A percentile compares a stretch with the other conserved stretches of the same genome.
These are phyloP conservation scores for Drymodes brunneopygia DNA, from an alignment of 2,113 vertebrate genomes.

Conservation along the genomic window DNA sequence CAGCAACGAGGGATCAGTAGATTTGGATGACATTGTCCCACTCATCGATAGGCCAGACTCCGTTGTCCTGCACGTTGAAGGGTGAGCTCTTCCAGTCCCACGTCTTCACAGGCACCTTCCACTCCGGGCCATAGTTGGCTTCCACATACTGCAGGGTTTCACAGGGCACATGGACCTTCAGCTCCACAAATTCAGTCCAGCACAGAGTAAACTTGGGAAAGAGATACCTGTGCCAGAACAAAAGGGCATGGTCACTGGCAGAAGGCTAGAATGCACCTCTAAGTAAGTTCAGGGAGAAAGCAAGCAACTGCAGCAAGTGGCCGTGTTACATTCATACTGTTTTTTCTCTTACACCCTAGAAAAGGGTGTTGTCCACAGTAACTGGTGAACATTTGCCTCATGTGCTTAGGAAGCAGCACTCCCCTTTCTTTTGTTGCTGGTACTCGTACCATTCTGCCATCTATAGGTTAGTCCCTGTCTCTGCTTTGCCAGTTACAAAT, in stretches of 20 bases:
- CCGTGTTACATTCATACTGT: not conserved
- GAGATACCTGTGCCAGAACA: constrained; percentile 73
- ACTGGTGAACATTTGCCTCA: not conserved
- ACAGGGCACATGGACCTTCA: constrained; percentile 82
- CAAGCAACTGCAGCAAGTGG: not conserved
- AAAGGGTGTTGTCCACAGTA: not conserved
- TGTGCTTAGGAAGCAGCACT: not conserved
- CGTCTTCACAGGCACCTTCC: constrained; percentile 78
- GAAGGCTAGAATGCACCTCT: not conserved
- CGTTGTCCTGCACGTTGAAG: constrained; percentile 81
- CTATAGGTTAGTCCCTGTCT: not conserved
- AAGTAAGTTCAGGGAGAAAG: not conserved
- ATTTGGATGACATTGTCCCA: constrained; percentile 87
- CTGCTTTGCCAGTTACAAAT: not conserved
- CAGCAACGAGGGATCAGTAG: constrained; percentile 63
- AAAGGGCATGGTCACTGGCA: not conserved
- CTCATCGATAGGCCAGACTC: constrained; percentile 82
- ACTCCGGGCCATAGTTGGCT: constrained; percentile 85
- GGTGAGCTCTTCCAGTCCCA: constrained; percentile 92
- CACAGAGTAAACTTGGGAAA: constrained; percentile 86
- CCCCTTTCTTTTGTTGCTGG: not conserved
- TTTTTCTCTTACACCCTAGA: not conserved
- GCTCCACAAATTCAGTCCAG: constrained; percentile 85
- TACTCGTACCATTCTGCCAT: not conserved
- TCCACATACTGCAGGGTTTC: constrained; percentile 81